phyloP scores from a whole-genome alignment of 2,113 vertebrate genomes.

The Haplochromis vanheusdeni region DNA sequence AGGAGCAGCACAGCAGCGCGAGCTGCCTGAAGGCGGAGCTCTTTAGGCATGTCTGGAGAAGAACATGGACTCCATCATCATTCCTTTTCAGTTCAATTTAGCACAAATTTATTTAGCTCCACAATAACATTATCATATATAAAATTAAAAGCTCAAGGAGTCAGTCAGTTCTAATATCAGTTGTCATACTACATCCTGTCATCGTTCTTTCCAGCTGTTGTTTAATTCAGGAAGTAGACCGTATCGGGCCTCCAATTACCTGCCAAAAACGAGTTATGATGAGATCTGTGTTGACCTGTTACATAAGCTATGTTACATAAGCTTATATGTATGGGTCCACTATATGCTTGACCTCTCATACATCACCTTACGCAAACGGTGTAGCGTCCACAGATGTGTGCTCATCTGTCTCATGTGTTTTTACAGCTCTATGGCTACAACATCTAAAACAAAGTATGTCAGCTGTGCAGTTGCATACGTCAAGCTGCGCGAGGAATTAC shows the following conservation, averaged over 20 bases:
- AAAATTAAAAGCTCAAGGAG: not conserved
- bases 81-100: not conserved
- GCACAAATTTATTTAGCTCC: not conserved
- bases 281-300: not conserved
- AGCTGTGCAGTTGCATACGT: not conserved
- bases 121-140: not conserved
- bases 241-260: not conserved
- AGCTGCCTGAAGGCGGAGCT: conserved; percentile 85
- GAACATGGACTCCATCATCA: not conserved
- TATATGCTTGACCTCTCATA: not conserved
- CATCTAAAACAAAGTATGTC: not conserved
- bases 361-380: not conserved
- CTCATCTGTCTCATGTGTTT: not conserved
- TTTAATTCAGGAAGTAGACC: not conserved
- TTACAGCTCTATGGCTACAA: not conserved
- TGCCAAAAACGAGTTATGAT: not conserved
- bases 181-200: not conserved
- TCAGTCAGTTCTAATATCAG: not conserved
- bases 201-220: not conserved
- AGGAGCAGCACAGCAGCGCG: conserved; percentile 88
- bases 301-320: conserved; percentile 32
- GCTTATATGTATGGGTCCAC: not conserved
- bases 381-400: not conserved
- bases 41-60: conserved; percentile 84
- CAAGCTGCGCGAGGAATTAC: not conserved